phyloP scores from a whole-genome alignment of 2,888 invertebrate genomes.

The Ennomos erosarius region DNA sequence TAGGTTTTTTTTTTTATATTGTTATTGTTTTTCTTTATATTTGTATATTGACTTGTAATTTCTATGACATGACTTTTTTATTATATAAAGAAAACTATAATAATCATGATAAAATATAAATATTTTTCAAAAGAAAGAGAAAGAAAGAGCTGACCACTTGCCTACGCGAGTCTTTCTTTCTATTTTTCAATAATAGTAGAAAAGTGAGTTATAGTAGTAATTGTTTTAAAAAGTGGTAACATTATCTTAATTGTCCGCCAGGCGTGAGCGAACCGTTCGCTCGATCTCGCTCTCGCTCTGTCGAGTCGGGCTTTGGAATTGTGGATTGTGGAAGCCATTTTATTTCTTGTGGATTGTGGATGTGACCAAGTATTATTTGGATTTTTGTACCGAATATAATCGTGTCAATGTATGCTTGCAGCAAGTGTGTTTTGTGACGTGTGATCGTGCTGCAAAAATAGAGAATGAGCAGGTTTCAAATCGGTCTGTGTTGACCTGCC shows the following conservation, averaged over 20 bases:
- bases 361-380: constrained; percentile 75
- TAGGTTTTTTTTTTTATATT: no score
- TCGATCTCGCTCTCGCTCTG: constrained; percentile 81
- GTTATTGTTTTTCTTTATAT: no score
- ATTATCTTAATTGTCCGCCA: constrained; percentile 75
- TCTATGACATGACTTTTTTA: no score
- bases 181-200: constrained; percentile 17
- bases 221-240: constrained; percentile 55
- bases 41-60: no score
- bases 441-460: constrained; percentile 67
- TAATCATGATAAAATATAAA: no score
- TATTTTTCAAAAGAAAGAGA: no score
- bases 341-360: constrained; percentile 73
- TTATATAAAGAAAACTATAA: no score
- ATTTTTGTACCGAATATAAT: constrained; percentile 60
- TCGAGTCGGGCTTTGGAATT: constrained; percentile 75
- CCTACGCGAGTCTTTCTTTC: no score
- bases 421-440: constrained; percentile 76
- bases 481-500: constrained; percentile 83
- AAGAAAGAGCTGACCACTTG: no score
- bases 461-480: constrained; percentile 78
- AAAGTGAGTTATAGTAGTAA: constrained; percentile 47
- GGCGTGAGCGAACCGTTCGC: constrained; percentile 75
- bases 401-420: constrained; percentile 77
- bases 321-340: constrained; percentile 84